These are phyloP conservation scores for Butastur rufipennis DNA, from an alignment of 2,113 vertebrate genomes.

Conservation along the genomic window DNA sequence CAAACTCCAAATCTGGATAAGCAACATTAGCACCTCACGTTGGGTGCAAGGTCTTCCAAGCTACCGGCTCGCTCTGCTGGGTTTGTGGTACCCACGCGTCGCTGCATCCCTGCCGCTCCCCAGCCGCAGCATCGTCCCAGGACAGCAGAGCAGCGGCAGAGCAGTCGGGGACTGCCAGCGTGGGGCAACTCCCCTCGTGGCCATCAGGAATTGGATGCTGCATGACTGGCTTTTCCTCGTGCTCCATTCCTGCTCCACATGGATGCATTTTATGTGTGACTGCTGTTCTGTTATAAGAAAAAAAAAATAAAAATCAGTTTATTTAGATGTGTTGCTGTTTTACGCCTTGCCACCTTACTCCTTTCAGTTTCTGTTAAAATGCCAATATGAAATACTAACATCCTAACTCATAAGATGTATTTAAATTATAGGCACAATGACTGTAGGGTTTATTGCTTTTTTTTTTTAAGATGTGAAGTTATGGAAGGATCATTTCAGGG, in stretches of 20 bases:
- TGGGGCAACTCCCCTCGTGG: neutral
- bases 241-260: neutral
- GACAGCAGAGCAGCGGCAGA: neutral
- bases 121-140: neutral
- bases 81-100: neutral
- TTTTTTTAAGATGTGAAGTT: neutral
- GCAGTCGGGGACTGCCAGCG: fast-evolving
- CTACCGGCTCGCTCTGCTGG: neutral
- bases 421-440: neutral
- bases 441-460: neutral
- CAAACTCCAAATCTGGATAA: neutral
- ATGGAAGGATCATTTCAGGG: neutral
- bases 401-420: neutral
- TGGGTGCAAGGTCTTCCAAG: neutral
- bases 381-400: neutral
- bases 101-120: neutral
- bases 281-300: neutral
- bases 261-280: neutral
- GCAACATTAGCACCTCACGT: neutral
- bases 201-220: fast-evolving
- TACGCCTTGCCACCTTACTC: neutral
- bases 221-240: neutral
- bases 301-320: neutral
- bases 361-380: neutral
- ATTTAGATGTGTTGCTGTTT: neutral